Base-by-base conservation (phyloP, 2,888 invertebrate genomes). In the Oxytorus armatus region DNA sequence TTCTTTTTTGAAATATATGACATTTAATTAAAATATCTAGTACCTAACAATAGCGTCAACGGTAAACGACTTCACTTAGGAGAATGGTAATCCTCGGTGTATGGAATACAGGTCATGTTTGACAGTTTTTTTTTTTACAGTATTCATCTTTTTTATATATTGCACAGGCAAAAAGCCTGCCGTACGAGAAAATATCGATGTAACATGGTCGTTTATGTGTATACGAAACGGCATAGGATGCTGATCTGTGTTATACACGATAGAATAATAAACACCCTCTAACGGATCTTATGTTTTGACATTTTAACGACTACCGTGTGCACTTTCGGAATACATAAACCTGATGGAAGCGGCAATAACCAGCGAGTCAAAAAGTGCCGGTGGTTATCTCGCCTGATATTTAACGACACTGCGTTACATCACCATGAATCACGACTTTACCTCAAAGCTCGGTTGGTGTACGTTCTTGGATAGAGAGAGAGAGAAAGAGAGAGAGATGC, bases 271-370 rank as follows among this genome's bases (percentile, higher is more conserved):
- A 68, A 33, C 39, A 44, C 14, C 33, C 51, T 39, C 59, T 57
- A 75, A 68, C 57, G 66, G 55, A 57, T 51, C 51, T 61, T 76
- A n/a, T n/a, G 76, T 69, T 69, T 69, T 61, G 61, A 69, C 76
- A 51, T 61, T 42, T 69, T 69, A 69, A 69, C 68, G 76, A 69
- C 42, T 29, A 51, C 59, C n/a, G n/a, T 59, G 42, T 49, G 42
- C 59, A 42, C 59, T 61, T 61, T 68, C 47, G 18, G 42, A 10
- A 16, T 11, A 66, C 25, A 57, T 68, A 68, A 51, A 21, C 33
- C n/a, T 21, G 14, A 36, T 36, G 23, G n/a, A 49, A 53, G 39
- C 21, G 36, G 39, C 21, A 59, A 59, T 59, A 42, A 39, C n/a
- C 47, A 39, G 23, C 36, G 29, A 49, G 49, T 57, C 33, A 53